These are phyloP conservation scores for Isoperla grammatica DNA, from an alignment of 2,888 invertebrate genomes.

Conservation along the genomic window DNA sequence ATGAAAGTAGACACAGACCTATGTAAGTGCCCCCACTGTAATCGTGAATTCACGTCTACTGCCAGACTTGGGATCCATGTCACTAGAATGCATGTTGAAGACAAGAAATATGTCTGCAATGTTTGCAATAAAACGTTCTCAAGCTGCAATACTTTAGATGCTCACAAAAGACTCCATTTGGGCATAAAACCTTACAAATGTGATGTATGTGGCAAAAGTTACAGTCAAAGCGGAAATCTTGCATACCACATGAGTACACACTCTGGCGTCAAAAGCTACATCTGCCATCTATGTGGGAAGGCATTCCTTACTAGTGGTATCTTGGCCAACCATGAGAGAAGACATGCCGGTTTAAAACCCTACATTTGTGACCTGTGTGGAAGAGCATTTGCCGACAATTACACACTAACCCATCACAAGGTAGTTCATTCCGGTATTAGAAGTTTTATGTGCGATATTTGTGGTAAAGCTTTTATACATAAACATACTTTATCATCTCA, in stretches of 20 bases:
- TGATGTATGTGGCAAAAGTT: constrained; percentile 19
- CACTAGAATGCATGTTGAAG: constrained; percentile 17
- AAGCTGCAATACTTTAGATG: constrained; percentile 10
- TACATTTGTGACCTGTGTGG: constrained; percentile 23
- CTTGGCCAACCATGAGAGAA: constrained; percentile 22
- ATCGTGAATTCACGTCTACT: constrained; percentile 17
- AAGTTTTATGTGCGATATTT: constrained; percentile 23
- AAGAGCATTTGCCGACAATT: constrained; percentile 19
- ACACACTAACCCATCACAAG: constrained; percentile 20
- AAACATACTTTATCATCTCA: constrained; percentile 18
- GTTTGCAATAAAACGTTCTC: constrained; percentile 23
- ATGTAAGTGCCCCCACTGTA: constrained; percentile 15
- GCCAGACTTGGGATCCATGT: constrained; percentile 19
- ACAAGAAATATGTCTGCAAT: constrained; percentile 16
- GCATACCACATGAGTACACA: constrained; percentile 24
- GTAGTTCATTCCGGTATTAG: constrained; percentile 21
- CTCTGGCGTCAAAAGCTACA: constrained; percentile 17
- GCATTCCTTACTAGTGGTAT: constrained; percentile 22
- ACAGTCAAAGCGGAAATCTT: constrained; percentile 21
- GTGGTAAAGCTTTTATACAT: constrained; percentile 22
- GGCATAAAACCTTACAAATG: constrained; percentile 23
- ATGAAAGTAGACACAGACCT: constrained; percentile 5
- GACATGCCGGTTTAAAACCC: constrained; percentile 21
- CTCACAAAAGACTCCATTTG: constrained; percentile 20
- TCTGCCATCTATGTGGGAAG: constrained; percentile 24